Base-by-base conservation (phyloP, 2,888 invertebrate genomes). In the Drosophila sordidula region DNA sequence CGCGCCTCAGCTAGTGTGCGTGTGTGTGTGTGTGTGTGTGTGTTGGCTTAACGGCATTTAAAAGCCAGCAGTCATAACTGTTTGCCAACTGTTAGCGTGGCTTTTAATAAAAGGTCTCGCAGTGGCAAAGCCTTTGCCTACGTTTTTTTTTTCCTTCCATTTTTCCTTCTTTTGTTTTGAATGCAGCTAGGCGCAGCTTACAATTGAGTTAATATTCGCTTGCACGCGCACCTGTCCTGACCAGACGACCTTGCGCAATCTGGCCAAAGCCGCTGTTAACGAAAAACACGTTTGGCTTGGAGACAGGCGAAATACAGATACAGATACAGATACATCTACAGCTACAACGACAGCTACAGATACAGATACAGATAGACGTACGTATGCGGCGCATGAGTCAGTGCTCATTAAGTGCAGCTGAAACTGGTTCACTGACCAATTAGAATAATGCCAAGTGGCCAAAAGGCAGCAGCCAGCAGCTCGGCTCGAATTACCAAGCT, bases 201-300 rank as follows among this genome's bases (percentile, higher is more conserved):
- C 86, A 88, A 82, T 72, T 75, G 70, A 75, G 64, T 67, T 79
- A 69, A 67, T 46, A 29, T 52, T 25, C 54, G 52, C 41, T 32
- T 26, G 41, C 41, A 52, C 18, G 67, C 58, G 75, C 89, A 84
- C 83, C 87, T 89, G 84, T 83, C 80, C 84, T 72, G 84, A 88
- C 84, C 89, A 87, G 87, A 73, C 89, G 84, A 89, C 84, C 84
- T 84, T 84, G 89, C 89, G 89, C 89, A 84, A 84, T 84, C 89
- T 62, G 78, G 56, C 68, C 78, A 67, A 80, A 73, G 68, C 62
- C 51, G 57, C 54, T 22, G 58, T 55, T 54, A 50, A 68, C 42
- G 39, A 38, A 50, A 81, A 82, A 88, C 82, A 65, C 46, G 82
- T 82, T 79, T 88, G 64, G 36, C 57, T 22, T 22, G 46, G 55